Conservation (phyloP, 2,888 invertebrate genomes). For the Sesamia inferens region DNA sequence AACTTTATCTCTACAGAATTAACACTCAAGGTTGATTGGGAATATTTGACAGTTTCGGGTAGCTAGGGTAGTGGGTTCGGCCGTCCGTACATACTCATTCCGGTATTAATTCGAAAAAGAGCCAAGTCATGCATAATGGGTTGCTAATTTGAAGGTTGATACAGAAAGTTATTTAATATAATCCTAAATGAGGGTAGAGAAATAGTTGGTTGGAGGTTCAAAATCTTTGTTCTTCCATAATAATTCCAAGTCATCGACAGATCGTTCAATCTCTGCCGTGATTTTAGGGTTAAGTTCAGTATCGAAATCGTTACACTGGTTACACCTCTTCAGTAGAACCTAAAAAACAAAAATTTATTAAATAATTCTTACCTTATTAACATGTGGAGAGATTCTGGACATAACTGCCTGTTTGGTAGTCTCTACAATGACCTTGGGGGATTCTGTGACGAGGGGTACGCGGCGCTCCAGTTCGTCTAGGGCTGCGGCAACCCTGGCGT, state of each 20-base stretch:
- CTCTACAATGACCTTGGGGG: conserved; percentile 90
- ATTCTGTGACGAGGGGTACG: conserved; percentile 92
- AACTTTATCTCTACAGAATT: too few relatives aligned
- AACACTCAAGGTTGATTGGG: too few relatives aligned
- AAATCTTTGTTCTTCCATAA: neutral
- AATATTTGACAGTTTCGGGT: too few relatives aligned
- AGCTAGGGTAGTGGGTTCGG: too few relatives aligned
- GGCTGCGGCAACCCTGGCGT: conserved; percentile 92
- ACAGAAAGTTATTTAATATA: neutral
- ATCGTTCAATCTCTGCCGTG: neutral
- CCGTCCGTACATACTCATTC: neutral
- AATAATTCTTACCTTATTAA: conserved; percentile 82
- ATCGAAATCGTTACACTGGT: neutral
- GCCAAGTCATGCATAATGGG: conserved; percentile 4
- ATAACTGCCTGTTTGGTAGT: conserved; percentile 90
- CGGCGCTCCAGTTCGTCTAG: conserved; percentile 91
- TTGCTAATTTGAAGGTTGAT: neutral
- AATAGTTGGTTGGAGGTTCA: neutral
- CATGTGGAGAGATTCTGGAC: conserved; percentile 89
- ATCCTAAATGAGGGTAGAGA: conserved; percentile 24
- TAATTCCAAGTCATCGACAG: too few relatives aligned
- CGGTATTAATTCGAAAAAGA: neutral
- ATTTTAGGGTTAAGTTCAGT: neutral
- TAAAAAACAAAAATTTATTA: neutral
- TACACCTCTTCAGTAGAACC: neutral